Conservation (phyloP, 2,888 invertebrate genomes). For the Dimorphilus gyrociliatus region DNA sequence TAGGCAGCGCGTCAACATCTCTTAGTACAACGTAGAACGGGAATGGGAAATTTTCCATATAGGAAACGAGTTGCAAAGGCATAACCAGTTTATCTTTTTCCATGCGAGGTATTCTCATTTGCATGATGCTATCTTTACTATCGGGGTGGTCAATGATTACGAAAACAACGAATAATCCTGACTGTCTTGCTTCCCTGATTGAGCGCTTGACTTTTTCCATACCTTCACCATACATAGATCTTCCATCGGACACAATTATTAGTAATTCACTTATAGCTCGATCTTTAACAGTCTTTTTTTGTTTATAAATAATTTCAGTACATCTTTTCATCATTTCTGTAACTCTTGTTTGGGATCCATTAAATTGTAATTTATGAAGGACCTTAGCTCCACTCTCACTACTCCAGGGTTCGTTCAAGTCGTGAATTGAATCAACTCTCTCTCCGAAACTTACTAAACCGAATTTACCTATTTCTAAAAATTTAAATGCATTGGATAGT, state of each 20-base stretch:
- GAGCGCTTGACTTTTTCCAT: conserved; percentile 57
- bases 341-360: not conserved
- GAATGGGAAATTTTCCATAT: conserved; percentile 91
- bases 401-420: not conserved
- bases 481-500: not conserved
- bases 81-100: conserved; percentile 4
- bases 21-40: conserved; percentile 87
- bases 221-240: conserved; percentile 73
- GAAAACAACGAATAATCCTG: conserved; percentile 79
- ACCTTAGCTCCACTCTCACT: not conserved
- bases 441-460: conserved; percentile 1
- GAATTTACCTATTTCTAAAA: conserved; percentile 1
- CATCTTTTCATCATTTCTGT: not conserved
- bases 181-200: conserved; percentile 59
- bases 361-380: not conserved
- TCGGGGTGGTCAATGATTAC: conserved; percentile 84
- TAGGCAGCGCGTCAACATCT: conserved; percentile 70
- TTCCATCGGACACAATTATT: conserved; percentile 82
- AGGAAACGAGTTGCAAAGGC: no score
- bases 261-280: conserved; percentile 53
- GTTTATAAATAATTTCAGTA: not conserved
- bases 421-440: conserved; percentile 1
- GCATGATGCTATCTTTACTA: conserved; percentile 47
- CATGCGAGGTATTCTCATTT: not conserved
- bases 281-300: not conserved